phyloP scores from a whole-genome alignment of 2,797 vertebrate species.

The Propithecus deckenii region DNA sequence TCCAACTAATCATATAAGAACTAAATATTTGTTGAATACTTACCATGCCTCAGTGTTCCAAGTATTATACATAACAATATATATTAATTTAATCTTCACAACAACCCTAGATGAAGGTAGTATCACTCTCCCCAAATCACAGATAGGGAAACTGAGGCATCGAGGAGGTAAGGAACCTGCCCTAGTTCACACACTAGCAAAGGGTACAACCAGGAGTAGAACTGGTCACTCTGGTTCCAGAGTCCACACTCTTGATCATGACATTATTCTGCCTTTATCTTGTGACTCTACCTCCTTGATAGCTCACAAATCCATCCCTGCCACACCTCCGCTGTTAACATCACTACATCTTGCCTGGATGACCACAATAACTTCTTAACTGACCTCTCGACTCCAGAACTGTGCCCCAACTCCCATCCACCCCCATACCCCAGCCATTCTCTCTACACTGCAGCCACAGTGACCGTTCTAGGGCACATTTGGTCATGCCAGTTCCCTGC shows the following conservation, averaged over 20 bases:
- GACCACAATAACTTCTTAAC: neutral
- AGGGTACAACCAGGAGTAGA: neutral
- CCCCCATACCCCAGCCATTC: neutral
- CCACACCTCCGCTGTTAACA: neutral
- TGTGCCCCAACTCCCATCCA: no score
- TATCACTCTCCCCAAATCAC: neutral
- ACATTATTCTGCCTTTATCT: neutral
- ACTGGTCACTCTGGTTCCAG: neutral
- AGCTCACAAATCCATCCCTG: neutral
- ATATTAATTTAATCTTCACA: neutral
- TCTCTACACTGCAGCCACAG: neutral
- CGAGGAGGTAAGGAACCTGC: neutral
- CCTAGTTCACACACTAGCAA: neutral
- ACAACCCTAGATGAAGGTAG: neutral
- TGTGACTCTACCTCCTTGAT: neutral
- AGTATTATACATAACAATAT: neutral
- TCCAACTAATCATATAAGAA: neutral
- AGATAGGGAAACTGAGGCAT: neutral
- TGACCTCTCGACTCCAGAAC: neutral
- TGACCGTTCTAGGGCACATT: neutral
- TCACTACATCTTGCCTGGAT: neutral
- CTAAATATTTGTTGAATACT: neutral
- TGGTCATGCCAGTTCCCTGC: neutral
- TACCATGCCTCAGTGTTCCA: neutral
- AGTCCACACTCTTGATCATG: neutral